These are phyloP conservation scores for Pseudorectes ferrugineus DNA, from an alignment of 2,113 vertebrate genomes.

Conservation along the genomic window DNA sequence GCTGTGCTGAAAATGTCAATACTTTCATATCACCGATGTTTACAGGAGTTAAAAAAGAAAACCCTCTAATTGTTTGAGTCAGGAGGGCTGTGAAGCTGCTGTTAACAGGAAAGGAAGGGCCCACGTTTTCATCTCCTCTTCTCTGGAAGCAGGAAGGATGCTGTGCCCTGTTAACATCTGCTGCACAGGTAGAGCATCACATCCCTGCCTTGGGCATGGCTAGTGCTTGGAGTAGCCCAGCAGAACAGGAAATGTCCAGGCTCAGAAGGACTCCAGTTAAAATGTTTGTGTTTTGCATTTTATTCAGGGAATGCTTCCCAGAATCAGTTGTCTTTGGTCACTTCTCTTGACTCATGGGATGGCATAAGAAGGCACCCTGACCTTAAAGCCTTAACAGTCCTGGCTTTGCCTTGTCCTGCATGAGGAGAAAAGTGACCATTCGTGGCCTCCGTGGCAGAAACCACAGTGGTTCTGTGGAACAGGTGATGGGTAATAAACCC, in stretches of 20 bases:
- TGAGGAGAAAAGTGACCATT: neutral
- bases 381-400: neutral
- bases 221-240: neutral
- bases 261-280: neutral
- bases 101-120: neutral
- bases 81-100: neutral
- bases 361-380: neutral
- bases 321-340: neutral
- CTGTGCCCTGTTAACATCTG: neutral
- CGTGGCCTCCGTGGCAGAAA: neutral
- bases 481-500: neutral
- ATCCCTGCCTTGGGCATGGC: neutral
- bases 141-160: neutral
- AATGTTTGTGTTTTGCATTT: neutral
- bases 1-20: constrained; percentile 23
- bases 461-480: neutral
- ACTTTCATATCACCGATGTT: neutral
- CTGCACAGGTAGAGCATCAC: neutral
- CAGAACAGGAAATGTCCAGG: neutral
- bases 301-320: neutral
- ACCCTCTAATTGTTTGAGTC: neutral
- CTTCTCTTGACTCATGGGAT: neutral
- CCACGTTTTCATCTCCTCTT: neutral
- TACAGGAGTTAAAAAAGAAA: neutral
- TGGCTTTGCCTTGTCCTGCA: neutral